Evolutionary conservation across 64 coral and sea anemone species (phyloP), one percentile per base, ranked within the genome.

Genomic region (Actinia equina): DNA sequence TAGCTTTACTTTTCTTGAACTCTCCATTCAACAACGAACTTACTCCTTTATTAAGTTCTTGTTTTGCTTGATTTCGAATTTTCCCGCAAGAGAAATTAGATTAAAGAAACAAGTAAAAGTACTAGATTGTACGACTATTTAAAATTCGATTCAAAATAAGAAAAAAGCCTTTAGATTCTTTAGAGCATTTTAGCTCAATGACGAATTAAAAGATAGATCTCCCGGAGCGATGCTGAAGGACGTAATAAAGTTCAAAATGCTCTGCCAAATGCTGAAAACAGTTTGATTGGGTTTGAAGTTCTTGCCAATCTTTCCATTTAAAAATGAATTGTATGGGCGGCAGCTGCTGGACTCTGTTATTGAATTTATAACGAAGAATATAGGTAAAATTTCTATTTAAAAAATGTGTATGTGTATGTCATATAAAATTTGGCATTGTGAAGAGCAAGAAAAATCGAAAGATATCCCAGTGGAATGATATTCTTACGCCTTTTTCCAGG

Each of bases 221-320:
- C 69, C 69, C 23, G 12, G 69, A 74, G n/a, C 69, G 69, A 74
- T 74, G 69, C 41, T 74, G 69, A 74, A 74, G 41, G 26, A 74
- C 13, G 15, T 37, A 7, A 67, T 67, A 4, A 41, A 74, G 26
- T 74, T 74, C 69, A 30, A 26, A 26, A 65, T n/a, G 62, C 69
- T 2, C 23, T 30, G 10, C 69, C 69, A 74, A 74, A 37, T 74
- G 69, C 25, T 30, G 69, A 74, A 65, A 20, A 23, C 62, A 65
- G 22, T 23, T 65, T 65, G 5, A n/a, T 65, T 6, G 62, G 62
- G 62, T n/a, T 65, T 65, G 62, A 65, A 60, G 19, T 19, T 11
- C 54, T 65, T 65, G 19, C 62, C 62, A 65, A 5, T 65, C 18
- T 65, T 65, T 65, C 22, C n/a, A n/a, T 56, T 56, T 65, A 8